Evolutionary conservation across 1,140 invertebrate species (phyloP).

Genomic region (Drosophila azteca): DNA sequence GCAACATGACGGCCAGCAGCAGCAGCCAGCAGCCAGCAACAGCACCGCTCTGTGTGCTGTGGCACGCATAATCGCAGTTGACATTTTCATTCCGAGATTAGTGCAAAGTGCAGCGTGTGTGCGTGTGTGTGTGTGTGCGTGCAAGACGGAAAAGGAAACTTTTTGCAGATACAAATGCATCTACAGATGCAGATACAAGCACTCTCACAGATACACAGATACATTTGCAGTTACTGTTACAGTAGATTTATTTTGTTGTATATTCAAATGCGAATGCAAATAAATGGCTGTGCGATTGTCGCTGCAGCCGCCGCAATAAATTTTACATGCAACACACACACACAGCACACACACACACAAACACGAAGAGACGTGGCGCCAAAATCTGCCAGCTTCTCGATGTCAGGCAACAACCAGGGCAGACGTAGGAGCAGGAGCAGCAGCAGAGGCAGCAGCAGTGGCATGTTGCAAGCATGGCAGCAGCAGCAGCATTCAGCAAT

Average conservation of each 20-base stretch:
- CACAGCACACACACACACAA: neutral
- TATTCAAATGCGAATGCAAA: slow-evolving; percentile 75
- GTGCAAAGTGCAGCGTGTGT: slow-evolving; percentile 55
- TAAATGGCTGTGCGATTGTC: slow-evolving; percentile 75
- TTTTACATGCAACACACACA: slow-evolving; percentile 59
- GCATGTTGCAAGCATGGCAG: slow-evolving; percentile 50
- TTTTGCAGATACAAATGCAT: slow-evolving; percentile 15
- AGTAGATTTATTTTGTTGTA: slow-evolving; percentile 24
- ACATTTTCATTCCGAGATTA: slow-evolving; percentile 75
- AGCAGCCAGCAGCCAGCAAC: slow-evolving; percentile 7
- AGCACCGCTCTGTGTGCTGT: neutral
- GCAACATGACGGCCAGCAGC: slow-evolving; percentile 24
- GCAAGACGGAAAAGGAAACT: slow-evolving; percentile 31
- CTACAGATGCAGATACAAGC: slow-evolving; percentile 2
- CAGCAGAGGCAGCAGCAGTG: slow-evolving; percentile 5
- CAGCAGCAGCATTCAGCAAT: slow-evolving; percentile 19
- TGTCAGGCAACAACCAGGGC: slow-evolving; percentile 47
- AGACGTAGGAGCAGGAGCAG: slow-evolving; percentile 17
- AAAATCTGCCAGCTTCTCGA: slow-evolving; percentile 73
- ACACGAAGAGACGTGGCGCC: slow-evolving; percentile 64
- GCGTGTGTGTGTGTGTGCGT: slow-evolving; percentile 27
- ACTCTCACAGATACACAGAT: neutral
- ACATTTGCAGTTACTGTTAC: slow-evolving; percentile 15
- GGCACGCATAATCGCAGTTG: slow-evolving; percentile 66
- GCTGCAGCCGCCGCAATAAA: slow-evolving; percentile 72